Evolutionary conservation across 2,113 vertebrate genomes (phyloP).

Genomic region (Canis aureus): DNA sequence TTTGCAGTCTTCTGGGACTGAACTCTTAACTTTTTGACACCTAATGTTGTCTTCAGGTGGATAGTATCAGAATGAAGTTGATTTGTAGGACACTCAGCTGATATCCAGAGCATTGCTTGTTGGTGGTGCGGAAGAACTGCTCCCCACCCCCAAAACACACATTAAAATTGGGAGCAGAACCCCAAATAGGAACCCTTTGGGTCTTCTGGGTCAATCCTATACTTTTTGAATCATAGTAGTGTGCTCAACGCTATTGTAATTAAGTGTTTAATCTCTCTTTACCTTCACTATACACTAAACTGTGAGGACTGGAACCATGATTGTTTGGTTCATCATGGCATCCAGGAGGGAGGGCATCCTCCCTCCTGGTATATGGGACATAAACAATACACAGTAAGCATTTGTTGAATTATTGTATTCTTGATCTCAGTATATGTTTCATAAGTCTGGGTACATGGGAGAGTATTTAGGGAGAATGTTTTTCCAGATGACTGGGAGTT

Average conservation of each 20-base stretch:
- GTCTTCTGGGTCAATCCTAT: background rate
- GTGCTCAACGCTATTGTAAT: background rate
- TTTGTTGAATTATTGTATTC: background rate
- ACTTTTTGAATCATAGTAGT: background rate
- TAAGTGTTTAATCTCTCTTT: background rate
- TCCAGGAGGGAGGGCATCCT: background rate
- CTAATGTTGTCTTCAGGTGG: background rate
- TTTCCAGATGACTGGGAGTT: background rate
- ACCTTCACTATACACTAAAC: background rate
- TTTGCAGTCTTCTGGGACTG: background rate
- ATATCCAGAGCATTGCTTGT: background rate
- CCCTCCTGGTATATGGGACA: background rate
- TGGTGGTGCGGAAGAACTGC: background rate
- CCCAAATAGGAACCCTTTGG: background rate
- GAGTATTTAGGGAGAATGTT: background rate
- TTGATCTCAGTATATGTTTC: background rate
- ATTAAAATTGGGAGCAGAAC: background rate
- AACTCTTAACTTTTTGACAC: background rate
- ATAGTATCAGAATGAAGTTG: background rate
- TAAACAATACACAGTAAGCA: background rate
- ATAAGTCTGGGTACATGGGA: background rate
- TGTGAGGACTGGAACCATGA: background rate
- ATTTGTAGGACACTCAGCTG: background rate
- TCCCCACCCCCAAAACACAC: background rate
- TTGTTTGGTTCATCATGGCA: background rate